A percentile compares a stretch with the other conserved stretches of the same genome.
Evolutionary conservation across 2,113 vertebrate genomes (phyloP).

Genomic region (Corynorhinus townsendii): DNA sequence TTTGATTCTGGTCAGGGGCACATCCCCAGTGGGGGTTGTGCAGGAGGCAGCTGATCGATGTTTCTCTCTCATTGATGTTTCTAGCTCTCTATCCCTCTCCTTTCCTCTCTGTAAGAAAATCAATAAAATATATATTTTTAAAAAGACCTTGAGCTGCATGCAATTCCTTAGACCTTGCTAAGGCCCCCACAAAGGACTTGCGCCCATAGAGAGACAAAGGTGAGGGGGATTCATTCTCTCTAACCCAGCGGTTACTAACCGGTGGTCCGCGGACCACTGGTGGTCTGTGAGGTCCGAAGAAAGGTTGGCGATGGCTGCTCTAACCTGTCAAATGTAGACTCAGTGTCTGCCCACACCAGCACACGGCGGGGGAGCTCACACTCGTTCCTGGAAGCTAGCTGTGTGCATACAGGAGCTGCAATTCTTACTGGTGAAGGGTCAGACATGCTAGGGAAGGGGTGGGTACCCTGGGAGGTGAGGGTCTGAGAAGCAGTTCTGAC

Average conservation of each 20-base stretch:
- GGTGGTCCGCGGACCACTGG: too few species aligned
- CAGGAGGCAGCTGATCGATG: too few species aligned
- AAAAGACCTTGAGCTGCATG: background rate
- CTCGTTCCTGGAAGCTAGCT: background rate
- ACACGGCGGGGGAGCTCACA: too few species aligned
- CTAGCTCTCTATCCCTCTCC: too few species aligned
- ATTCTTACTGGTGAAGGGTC: background rate
- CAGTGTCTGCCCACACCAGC: too few species aligned
- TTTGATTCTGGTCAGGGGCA: too few species aligned
- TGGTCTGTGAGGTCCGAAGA: too few species aligned
- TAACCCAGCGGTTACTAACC: too few species aligned
- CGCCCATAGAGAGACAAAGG: background rate
- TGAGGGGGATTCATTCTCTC: background rate
- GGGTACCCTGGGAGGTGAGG: background rate
- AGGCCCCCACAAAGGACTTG: background rate
- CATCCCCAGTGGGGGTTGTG: too few species aligned
- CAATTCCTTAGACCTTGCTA: background rate
- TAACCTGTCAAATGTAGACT: background rate
- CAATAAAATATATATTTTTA: too few species aligned
- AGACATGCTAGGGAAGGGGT: accelerated
- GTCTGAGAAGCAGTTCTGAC: background rate
- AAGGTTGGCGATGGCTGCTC: background rate
- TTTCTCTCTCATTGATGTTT: too few species aligned
- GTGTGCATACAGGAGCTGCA: background rate
- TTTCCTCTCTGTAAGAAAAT: too few species aligned